These are phyloP conservation scores for Xylocampa areola DNA, from an alignment of 2,888 invertebrate species.

Conservation along the genomic window DNA sequence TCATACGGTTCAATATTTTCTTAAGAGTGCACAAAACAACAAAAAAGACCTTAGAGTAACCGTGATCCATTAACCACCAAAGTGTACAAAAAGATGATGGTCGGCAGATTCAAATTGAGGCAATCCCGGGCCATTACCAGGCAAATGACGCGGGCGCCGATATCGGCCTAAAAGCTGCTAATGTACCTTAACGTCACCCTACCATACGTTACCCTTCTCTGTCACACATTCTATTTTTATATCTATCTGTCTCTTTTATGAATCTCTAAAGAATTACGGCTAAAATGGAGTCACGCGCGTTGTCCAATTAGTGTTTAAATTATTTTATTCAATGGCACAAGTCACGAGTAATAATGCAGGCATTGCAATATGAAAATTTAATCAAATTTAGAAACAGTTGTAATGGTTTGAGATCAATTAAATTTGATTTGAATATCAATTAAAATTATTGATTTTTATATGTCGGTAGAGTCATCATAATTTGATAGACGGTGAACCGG, in stretches of 20 bases:
- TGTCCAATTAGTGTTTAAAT: constrained; percentile 72
- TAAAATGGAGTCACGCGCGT: constrained; percentile 79
- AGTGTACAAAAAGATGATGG: constrained; percentile 69
- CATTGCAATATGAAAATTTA: constrained; percentile 48
- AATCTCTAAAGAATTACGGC: constrained; percentile 70
- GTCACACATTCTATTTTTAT: constrained; percentile 54
- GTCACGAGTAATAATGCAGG: constrained; percentile 18
- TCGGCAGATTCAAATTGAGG: constrained; percentile 79
- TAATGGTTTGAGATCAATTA: constrained; percentile 49
- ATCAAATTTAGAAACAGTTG: constrained; percentile 53
- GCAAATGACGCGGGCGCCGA: constrained; percentile 81
- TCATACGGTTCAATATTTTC: constrained; percentile 27
- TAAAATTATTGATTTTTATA: constrained; percentile 52
- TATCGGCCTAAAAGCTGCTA: constrained; percentile 80
- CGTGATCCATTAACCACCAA: constrained; percentile 72
- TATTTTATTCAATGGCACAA: constrained; percentile 57
- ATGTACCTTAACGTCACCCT: constrained; percentile 74
- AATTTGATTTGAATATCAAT: constrained; percentile 56
- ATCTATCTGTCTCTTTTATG: constrained; percentile 64
- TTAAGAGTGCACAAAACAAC: constrained; percentile 39
- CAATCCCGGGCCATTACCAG: constrained; percentile 80
- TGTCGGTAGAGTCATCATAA: constrained; percentile 33
- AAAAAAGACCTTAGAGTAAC: constrained; percentile 32
- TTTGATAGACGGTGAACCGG: constrained; percentile 54
- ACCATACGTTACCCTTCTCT: constrained; percentile 61